Conservation (phyloP, 2,113 vertebrate genomes). For the Cebus imitator region DNA sequence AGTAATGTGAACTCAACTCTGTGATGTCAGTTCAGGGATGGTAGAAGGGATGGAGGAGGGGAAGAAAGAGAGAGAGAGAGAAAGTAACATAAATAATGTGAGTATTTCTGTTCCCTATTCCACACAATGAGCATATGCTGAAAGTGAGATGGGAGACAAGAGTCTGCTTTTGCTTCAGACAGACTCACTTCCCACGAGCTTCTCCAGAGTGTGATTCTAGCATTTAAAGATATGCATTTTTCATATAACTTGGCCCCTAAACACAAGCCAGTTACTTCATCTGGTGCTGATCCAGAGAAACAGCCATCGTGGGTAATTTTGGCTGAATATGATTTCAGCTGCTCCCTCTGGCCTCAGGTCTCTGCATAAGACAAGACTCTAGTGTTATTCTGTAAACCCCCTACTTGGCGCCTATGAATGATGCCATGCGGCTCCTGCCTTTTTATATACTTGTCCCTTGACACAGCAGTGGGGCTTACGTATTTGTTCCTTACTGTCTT, state of each 20-base stretch:
- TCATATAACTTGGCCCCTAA: conserved; percentile 68
- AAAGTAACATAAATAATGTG: conserved; percentile 42
- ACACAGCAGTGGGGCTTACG: not conserved
- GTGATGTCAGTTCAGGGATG: conserved; percentile 41
- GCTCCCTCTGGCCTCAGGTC: not conserved
- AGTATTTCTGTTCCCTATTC: conserved; percentile 59
- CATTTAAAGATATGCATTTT: conserved; percentile 74
- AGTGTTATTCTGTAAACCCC: not conserved
- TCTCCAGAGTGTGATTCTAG: conserved; percentile 71
- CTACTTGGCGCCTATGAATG: not conserved
- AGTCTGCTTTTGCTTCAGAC: conserved; percentile 70
- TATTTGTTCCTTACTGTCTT: not conserved
- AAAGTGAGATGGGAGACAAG: conserved; percentile 59
- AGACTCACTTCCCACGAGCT: conserved; percentile 75
- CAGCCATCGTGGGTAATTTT: not conserved
- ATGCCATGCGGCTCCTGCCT: not conserved
- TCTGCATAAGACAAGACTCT: not conserved
- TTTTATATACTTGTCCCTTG: not conserved
- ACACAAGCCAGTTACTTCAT: conserved; percentile 57
- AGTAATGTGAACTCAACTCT: not conserved
- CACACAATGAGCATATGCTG: conserved; percentile 73
- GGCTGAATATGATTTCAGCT: not conserved
- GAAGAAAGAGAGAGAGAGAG: not conserved
- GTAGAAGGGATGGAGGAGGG: not conserved
- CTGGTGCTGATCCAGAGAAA: conserved; percentile 16